Evolutionary conservation across 2,797 vertebrate species (phyloP).

Genomic region (Prionace glauca): DNA sequence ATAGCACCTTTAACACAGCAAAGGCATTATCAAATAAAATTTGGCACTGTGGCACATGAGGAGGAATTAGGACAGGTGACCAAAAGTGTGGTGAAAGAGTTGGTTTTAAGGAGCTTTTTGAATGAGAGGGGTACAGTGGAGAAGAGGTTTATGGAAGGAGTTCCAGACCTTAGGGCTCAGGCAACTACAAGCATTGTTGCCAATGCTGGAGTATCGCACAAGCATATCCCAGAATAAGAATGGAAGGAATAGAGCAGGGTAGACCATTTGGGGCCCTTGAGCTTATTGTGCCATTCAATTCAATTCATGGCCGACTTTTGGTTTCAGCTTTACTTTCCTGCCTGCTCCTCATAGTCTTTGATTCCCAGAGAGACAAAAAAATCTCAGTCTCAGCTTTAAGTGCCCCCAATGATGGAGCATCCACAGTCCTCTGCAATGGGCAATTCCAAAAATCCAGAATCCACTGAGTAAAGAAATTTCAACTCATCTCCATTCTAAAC

Average conservation of each 20-base stretch:
- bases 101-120: neutral
- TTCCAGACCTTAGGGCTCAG: neutral
- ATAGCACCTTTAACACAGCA: neutral
- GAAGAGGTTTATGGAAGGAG: neutral
- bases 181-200: neutral
- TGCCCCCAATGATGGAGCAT: neutral
- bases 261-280: neutral
- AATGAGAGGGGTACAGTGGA: neutral
- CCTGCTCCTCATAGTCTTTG: neutral
- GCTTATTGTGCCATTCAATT: neutral
- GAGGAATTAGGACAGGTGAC: neutral
- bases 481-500: neutral
- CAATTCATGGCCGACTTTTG: neutral
- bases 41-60: neutral
- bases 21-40: neutral
- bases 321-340: neutral
- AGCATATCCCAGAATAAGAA: neutral
- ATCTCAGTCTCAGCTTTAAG: neutral
- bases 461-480: neutral
- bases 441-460: neutral
- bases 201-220: neutral
- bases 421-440: neutral
- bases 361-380: neutral
- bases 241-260: neutral
- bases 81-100: neutral